Evolutionary conservation across 2,888 invertebrate species (phyloP).

Genomic region (Linnaemya vulpina): DNA sequence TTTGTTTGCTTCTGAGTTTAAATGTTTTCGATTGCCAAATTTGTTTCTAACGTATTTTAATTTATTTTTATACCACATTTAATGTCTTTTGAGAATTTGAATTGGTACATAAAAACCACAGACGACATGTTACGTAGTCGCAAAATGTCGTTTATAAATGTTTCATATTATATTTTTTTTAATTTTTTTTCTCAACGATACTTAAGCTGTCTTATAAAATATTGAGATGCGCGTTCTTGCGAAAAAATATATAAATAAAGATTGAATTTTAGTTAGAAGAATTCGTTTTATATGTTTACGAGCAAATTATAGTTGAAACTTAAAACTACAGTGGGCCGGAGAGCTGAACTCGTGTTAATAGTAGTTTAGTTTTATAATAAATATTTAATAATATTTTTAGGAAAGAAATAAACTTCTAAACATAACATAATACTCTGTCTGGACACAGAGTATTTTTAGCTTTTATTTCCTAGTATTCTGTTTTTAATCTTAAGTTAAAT

Average conservation of each 20-base stretch:
- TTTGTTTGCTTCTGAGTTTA: constrained; percentile 32
- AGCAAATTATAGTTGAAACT: not conserved
- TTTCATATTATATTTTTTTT: constrained; percentile 14
- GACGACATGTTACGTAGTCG: constrained; percentile 8
- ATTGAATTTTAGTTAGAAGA: not conserved
- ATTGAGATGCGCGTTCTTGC: not conserved
- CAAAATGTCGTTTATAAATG: constrained; percentile 29
- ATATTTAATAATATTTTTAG: not conserved
- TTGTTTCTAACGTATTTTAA: constrained; percentile 20
- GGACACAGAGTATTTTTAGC: too few relatives aligned
- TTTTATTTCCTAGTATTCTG: too few relatives aligned
- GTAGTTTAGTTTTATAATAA: too few relatives aligned
- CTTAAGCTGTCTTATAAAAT: constrained; percentile 45
- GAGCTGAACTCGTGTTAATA: too few relatives aligned
- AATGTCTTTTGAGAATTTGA: constrained; percentile 15
- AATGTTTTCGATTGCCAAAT: constrained; percentile 52
- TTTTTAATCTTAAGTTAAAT: too few relatives aligned
- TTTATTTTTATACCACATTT: constrained; percentile 39
- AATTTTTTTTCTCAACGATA: constrained; percentile 8
- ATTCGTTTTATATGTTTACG: not conserved
- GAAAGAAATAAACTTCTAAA: not conserved
- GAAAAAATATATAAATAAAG: not conserved
- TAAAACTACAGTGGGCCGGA: too few relatives aligned
- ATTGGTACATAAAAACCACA: not conserved
- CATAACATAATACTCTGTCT: not conserved